phyloP scores from a whole-genome alignment of 2,113 vertebrate genomes.

The Callionymus lyra region DNA sequence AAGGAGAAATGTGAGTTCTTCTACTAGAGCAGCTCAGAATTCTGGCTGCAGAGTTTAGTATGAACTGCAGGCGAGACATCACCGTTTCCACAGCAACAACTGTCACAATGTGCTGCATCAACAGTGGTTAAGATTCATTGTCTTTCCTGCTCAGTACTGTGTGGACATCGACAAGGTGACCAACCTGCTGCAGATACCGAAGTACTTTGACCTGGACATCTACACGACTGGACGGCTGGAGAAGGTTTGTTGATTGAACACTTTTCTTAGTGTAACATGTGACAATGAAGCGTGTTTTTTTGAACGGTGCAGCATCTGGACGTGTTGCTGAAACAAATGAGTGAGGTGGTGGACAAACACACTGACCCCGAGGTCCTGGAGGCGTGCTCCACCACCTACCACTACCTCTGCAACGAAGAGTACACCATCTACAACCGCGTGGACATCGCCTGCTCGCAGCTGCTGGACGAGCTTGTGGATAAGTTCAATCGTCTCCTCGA shows the following conservation, averaged over 20 bases:
- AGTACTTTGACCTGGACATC: slow-evolving; percentile 97
- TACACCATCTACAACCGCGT: slow-evolving; percentile 98
- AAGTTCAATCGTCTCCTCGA: slow-evolving; percentile 96
- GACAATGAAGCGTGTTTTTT: too few species aligned
- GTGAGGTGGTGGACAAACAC: slow-evolving; percentile 97
- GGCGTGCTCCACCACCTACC: slow-evolving; percentile 94
- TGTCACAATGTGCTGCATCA: too few species aligned
- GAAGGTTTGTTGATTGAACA: slow-evolving; percentile 71
- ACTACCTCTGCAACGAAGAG: slow-evolving; percentile 95
- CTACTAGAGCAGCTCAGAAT: too few species aligned
- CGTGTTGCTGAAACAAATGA: slow-evolving; percentile 89
- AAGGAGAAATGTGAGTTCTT: too few species aligned
- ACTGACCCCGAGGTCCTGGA: slow-evolving; percentile 96
- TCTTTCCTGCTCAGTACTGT: slow-evolving; percentile 71
- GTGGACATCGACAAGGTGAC: slow-evolving; percentile 95
- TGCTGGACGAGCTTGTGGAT: slow-evolving; percentile 94
- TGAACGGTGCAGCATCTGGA: slow-evolving; percentile 80
- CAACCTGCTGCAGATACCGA: slow-evolving; percentile 89
- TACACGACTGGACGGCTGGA: slow-evolving; percentile 95
- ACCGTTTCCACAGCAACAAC: too few species aligned
- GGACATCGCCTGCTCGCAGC: slow-evolving; percentile 92
- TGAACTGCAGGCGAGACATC: too few species aligned
- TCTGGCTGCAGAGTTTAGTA: too few species aligned
- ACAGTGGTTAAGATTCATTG: slow-evolving; percentile 10
- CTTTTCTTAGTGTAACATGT: too few species aligned